phyloP scores from a whole-genome alignment of 2,797 vertebrate genomes.

The Ficedula albicollis region DNA sequence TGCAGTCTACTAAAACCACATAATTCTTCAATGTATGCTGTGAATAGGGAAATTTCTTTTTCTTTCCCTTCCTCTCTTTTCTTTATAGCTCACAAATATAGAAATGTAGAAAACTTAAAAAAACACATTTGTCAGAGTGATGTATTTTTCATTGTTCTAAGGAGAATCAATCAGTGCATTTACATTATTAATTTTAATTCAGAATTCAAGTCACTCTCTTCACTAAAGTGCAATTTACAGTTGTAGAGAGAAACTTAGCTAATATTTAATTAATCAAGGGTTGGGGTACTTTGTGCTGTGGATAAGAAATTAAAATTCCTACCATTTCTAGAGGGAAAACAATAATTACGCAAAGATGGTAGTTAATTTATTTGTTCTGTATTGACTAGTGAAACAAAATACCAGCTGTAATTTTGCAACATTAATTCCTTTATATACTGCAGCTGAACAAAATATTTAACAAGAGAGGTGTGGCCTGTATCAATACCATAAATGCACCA shows the following conservation, averaged over 20 bases:
- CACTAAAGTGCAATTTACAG: not conserved
- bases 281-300: not conserved
- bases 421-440: not conserved
- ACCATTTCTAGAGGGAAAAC: not conserved
- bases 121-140: not conserved
- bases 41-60: not conserved
- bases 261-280: not conserved
- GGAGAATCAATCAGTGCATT: not conserved
- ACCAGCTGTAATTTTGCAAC: not conserved
- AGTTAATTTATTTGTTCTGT: conserved; percentile 1
- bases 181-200: not conserved
- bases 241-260: not conserved
- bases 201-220: not conserved
- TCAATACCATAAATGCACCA: not conserved
- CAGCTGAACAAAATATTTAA: not conserved
- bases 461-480: not conserved
- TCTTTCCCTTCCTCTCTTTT: not conserved
- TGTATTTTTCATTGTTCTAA: not conserved
- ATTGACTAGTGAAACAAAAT: not conserved
- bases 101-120: not conserved
- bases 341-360: not conserved
- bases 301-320: not conserved
- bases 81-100: not conserved
- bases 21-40: not conserved
- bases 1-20: not conserved